Evolutionary conservation across 2,113 vertebrate species (phyloP), one percentile per base, ranked within the genome.

Genomic region (Candoia aspera): DNA sequence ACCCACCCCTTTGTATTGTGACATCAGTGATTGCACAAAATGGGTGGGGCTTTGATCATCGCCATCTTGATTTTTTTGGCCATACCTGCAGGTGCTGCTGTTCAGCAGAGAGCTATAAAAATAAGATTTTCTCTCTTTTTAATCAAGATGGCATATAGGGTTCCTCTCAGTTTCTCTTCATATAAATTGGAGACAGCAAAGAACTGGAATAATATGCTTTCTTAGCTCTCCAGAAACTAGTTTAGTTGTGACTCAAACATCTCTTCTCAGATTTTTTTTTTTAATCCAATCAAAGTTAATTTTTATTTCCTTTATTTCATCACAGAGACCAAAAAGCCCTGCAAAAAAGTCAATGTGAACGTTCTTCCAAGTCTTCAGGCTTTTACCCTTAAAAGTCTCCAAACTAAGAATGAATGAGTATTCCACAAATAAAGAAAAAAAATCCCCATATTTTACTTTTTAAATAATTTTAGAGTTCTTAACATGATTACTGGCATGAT

Each of bases 91-190:
- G n/a, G 37, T 79, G n/a, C 2, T 79, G 68, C 37, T 37, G 15
- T 37, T 37, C n/a, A n/a, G 33, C 37, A 37, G 19, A 79, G 68
- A 79, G 68, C n/a, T 15, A 37, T 79, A 79, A 37, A 19, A 79
- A 79, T 79, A 79, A 79, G 68, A 19, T 79, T 79, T 79, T 79
- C 68, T 73, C n/a, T 79, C 68, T 79, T 79, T 79, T 79, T 79
- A 79, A 79, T 79, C 68, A 79, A 37, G 4, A n/a, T 79, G 33
- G 6, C 8, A 79, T 8, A 21, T 79, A 49, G 46, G 0, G 26
- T 4, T 68, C 29, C 62, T 54, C 42, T 89, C 60, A 15, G 17
- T 42, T 62, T 62, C 26, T 42, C 15, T 53, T 89, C 46, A 8
- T 19, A 33, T 21, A 89, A 68, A n/a, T 29, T 79, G 73, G 73